Percentiles rank a stretch among this genome's conserved stretches.
These are phyloP conservation scores for Leptogaster cylindrica DNA, from an alignment of 2,888 invertebrate genomes.

Conservation along the genomic window DNA sequence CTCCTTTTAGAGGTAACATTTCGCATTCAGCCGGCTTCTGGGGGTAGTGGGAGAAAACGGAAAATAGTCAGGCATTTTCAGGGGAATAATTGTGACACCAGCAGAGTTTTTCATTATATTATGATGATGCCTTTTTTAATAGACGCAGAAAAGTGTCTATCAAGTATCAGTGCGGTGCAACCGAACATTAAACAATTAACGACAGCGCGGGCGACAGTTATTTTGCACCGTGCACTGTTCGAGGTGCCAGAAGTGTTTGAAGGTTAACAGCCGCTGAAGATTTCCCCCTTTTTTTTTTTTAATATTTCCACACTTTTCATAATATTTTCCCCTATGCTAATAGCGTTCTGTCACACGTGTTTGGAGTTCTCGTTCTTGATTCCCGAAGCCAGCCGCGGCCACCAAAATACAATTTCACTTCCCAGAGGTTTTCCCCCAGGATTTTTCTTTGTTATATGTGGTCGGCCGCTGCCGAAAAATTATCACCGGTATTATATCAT, in stretches of 20 bases:
- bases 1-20: too few species aligned
- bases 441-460: too few species aligned
- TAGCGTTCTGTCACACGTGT: neutral
- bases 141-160: neutral
- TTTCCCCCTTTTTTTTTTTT: neutral
- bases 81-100: neutral
- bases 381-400: too few species aligned
- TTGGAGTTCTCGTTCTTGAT: too few species aligned
- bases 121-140: neutral
- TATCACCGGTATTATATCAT: too few species aligned
- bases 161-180: neutral
- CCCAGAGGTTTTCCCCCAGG: too few species aligned
- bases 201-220: neutral
- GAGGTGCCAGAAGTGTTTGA: neutral
- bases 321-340: neutral
- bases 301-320: neutral
- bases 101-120: neutral
- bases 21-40: too few species aligned
- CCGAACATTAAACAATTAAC: slow-evolving; percentile 4
- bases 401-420: too few species aligned
- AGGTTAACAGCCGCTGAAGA: neutral
- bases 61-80: neutral
- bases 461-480: too few species aligned
- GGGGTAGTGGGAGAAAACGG: too few species aligned
- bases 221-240: neutral